Percentiles rank a stretch among this genome's conserved stretches.
Evolutionary conservation across 2,888 invertebrate genomes (phyloP).

Genomic region (Pomacea canaliculata): DNA sequence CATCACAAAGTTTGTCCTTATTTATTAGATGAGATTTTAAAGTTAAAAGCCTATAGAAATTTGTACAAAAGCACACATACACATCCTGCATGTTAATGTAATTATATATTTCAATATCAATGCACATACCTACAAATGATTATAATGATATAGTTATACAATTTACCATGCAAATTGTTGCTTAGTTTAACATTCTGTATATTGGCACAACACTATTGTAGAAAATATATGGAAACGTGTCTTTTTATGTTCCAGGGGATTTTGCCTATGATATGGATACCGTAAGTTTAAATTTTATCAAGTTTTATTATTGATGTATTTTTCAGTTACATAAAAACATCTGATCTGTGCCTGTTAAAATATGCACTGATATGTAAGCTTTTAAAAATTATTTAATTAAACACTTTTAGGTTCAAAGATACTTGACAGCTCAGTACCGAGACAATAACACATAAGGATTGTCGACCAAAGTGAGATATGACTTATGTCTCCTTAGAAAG

Average conservation of each 20-base stretch:
- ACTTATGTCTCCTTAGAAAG: too few species aligned
- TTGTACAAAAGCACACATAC: not conserved
- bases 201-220: too few species aligned
- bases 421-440: too few species aligned
- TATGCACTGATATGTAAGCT: not conserved
- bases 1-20: not conserved
- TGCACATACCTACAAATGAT: not conserved
- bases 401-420: too few species aligned
- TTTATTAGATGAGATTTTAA: not conserved
- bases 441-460: too few species aligned
- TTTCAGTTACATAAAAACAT: not conserved
- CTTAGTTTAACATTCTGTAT: too few species aligned
- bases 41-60: not conserved
- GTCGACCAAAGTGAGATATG: too few species aligned
- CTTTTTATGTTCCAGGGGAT: constrained; percentile 40
- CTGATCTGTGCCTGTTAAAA: not conserved
- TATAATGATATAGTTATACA: not conserved
- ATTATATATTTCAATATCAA: too few species aligned
- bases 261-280: constrained; percentile 51
- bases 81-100: too few species aligned
- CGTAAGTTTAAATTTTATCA: constrained; percentile 31
- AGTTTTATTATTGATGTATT: not conserved
- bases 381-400: not conserved
- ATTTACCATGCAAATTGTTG: too few species aligned
- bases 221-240: not conserved